Conservation (phyloP, 2,113 vertebrate genomes). For the Pterocles orientalis region DNA sequence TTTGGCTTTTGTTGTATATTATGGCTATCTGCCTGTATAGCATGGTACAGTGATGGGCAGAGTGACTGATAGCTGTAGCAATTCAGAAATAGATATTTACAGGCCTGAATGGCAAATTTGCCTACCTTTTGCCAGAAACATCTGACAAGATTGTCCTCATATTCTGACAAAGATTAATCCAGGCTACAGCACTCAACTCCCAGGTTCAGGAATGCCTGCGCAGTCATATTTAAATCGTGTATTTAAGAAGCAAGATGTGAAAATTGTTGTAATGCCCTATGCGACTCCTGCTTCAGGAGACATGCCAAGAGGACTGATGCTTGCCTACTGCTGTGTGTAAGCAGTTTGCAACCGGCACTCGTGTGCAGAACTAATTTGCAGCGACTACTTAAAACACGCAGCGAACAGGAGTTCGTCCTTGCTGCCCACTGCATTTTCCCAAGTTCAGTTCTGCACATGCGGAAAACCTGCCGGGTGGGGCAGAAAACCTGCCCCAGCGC, state of each 20-base stretch:
- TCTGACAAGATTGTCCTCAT: not conserved
- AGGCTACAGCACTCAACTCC: not conserved
- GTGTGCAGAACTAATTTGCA: accelerated
- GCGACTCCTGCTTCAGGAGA: not conserved
- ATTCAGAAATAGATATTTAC: not conserved
- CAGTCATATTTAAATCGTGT: not conserved
- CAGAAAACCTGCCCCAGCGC: not conserved
- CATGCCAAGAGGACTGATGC: not conserved
- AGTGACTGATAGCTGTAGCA: not conserved
- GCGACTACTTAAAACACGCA: accelerated
- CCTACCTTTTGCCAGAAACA: not conserved
- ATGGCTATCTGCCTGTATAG: not conserved
- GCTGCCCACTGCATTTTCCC: accelerated
- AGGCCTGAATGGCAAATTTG: not conserved
- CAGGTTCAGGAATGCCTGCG: not conserved
- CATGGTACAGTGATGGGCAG: not conserved
- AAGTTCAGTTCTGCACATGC: no score
- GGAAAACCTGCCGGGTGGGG: no score
- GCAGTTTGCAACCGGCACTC: accelerated
- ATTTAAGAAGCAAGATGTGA: not conserved
- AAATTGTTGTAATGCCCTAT: not conserved
- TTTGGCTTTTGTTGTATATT: not conserved
- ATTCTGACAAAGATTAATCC: not conserved
- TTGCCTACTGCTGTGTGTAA: accelerated
- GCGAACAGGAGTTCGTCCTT: accelerated